These are phyloP conservation scores for Diorhabda sublineata DNA, from an alignment of 1,140 invertebrate species.

Conservation along the genomic window DNA sequence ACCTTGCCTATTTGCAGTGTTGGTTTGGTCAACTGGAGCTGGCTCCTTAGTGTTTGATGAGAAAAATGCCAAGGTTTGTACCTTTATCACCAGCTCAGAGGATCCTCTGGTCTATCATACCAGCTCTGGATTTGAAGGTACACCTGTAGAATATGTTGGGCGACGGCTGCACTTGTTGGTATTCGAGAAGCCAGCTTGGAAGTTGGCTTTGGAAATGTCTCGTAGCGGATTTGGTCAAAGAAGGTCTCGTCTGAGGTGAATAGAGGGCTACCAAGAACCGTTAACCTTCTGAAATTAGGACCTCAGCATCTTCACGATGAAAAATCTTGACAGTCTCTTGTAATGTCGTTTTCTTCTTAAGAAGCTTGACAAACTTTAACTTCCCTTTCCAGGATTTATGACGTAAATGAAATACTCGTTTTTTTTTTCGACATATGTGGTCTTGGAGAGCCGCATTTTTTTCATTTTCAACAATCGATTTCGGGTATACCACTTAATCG, in stretches of 20 bases:
- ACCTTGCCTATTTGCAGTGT: too few relatives aligned
- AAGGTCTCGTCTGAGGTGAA: not conserved
- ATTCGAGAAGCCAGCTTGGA: slow-evolving; percentile 5
- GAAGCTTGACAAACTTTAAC: not conserved
- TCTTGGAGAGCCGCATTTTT: too few relatives aligned
- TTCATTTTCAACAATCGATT: too few relatives aligned
- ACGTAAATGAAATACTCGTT: too few relatives aligned
- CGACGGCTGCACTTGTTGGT: slow-evolving; percentile 14
- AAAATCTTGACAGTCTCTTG: not conserved
- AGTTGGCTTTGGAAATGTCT: slow-evolving; percentile 3
- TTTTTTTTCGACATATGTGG: too few relatives aligned
- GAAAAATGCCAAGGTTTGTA: too few relatives aligned
- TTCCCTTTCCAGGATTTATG: not conserved
- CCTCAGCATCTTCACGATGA: slow-evolving; percentile 7
- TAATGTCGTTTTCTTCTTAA: too few relatives aligned
- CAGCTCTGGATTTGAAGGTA: slow-evolving; percentile 6
- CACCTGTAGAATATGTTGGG: slow-evolving; percentile 10
- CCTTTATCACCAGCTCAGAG: too few relatives aligned
- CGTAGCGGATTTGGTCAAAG: not conserved
- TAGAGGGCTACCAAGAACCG: slow-evolving; percentile 1
- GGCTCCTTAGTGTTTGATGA: too few relatives aligned
- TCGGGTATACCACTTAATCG: too few relatives aligned
- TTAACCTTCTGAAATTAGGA: not conserved
- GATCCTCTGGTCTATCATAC: not conserved
- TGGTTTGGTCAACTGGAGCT: too few relatives aligned